Conservation (phyloP, 2,113 vertebrate species). For the Podarcis cretensis region DNA sequence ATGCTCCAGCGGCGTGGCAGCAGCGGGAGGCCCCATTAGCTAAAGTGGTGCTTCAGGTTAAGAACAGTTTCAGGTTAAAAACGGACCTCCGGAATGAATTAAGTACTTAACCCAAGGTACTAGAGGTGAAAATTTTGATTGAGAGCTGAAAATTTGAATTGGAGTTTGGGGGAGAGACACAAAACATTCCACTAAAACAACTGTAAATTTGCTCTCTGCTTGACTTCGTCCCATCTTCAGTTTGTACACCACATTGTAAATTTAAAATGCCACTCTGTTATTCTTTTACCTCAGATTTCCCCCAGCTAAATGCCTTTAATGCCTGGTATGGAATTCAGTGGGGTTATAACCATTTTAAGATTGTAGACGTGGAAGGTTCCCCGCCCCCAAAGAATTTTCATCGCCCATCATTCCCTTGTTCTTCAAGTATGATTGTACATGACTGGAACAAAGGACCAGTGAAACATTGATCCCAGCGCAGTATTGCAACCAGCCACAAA, state of each 20-base stretch:
- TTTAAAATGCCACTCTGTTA: too few relatives aligned
- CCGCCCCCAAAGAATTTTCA: not conserved
- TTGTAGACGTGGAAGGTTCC: not conserved
- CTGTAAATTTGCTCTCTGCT: not conserved
- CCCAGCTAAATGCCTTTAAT: not conserved
- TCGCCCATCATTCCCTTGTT: not conserved
- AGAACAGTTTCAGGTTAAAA: too few relatives aligned
- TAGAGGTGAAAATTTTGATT: too few relatives aligned
- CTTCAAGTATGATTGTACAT: not conserved
- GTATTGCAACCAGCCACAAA: not conserved
- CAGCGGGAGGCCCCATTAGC: too few relatives aligned
- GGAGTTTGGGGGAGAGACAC: too few relatives aligned
- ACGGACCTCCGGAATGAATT: too few relatives aligned
- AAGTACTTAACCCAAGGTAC: too few relatives aligned
- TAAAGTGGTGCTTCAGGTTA: too few relatives aligned
- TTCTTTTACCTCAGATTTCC: not conserved
- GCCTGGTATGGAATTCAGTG: not conserved
- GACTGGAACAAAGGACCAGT: not conserved
- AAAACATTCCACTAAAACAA: too few relatives aligned
- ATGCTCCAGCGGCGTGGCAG: too few relatives aligned
- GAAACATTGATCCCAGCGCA: not conserved
- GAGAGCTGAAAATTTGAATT: too few relatives aligned
- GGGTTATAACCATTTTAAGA: not conserved
- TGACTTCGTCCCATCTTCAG: not conserved
- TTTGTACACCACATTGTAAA: not conserved